These are phyloP conservation scores for Aphrophora alni DNA, from an alignment of 2,888 invertebrate genomes.

Conservation along the genomic window DNA sequence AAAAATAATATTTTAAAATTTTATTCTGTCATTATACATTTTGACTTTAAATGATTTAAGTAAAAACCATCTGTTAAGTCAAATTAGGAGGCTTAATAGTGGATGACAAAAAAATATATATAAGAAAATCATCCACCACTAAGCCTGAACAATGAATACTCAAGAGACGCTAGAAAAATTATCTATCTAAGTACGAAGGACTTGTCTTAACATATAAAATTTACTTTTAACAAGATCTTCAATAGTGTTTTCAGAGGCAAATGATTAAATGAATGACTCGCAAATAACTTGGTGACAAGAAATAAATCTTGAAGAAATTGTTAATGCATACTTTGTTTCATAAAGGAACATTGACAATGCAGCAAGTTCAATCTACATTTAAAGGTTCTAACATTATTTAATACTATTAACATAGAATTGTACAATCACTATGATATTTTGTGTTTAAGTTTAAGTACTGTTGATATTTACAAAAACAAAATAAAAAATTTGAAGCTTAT, in stretches of 20 bases:
- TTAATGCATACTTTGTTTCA: background rate
- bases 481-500: too few relatives aligned
- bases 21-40: too few relatives aligned
- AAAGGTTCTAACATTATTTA: too few relatives aligned
- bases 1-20: too few relatives aligned
- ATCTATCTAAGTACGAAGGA: slow-evolving; percentile 33
- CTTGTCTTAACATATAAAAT: background rate
- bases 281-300: background rate
- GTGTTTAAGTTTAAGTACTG: too few relatives aligned
- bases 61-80: background rate
- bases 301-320: background rate
- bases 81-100: background rate
- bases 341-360: background rate
- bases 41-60: too few relatives aligned
- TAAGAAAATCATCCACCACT: background rate
- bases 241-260: background rate
- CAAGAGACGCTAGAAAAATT: slow-evolving; percentile 37
- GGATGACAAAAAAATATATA: background rate
- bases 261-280: too few relatives aligned
- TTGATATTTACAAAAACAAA: too few relatives aligned
- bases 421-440: too few relatives aligned
- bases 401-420: too few relatives aligned
- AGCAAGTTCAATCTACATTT: background rate
- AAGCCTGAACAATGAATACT: slow-evolving; percentile 7
- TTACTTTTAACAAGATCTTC: background rate